Evolutionary conservation across 2,797 vertebrate species (phyloP), one percentile per base, ranked within the genome.

Genomic region (Botia kubotai): DNA sequence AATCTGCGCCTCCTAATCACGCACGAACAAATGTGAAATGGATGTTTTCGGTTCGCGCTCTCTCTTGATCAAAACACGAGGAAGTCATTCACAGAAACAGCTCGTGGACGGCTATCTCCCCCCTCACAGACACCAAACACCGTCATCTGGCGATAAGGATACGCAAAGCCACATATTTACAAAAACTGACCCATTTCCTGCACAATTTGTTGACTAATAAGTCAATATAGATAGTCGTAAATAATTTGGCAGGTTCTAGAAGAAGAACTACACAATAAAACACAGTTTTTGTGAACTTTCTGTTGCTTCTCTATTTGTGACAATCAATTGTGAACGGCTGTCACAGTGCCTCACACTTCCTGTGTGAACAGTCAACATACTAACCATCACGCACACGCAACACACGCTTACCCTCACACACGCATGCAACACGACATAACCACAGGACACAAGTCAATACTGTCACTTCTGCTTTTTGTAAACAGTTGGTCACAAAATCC

Each of bases 1-100:
- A 57, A 29, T 79, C 70, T 74, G 60, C 55, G 17, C 21, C 55
- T 79, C 29, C 29, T 50, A 74, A 88, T 88, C n/a, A n/a, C n/a
- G n/a, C n/a, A 48, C 48, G 14, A 19, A n/a, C 19, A 2, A 36
- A 29, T 16, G 12, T 19, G 4, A 29, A 29, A 62, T 29, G 5
- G n/a, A 57, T 57, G 55, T 19, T 58, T 58, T 58, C 7, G 10
- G 23, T 29, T 29, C 58, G 0, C 13, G 5, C 13, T 62, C 12
- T 2, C 19, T 21, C 13, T 60, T 60, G 57, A 60, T 23, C 23
- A 6, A 62, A 29, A 62, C 57, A 60, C 21, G 12, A 4, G 57
- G 21, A 3, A 26, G 21, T 60, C 57, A 60, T 60, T 60, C 57
- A 26, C 58, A 62, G 26, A 62, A 62, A 29, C 4, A 7, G 23